A percentile compares a stretch with the other conserved stretches of the same genome.
Conservation (phyloP, 2,797 vertebrate species). For the Scomberomorus guttatus region DNA sequence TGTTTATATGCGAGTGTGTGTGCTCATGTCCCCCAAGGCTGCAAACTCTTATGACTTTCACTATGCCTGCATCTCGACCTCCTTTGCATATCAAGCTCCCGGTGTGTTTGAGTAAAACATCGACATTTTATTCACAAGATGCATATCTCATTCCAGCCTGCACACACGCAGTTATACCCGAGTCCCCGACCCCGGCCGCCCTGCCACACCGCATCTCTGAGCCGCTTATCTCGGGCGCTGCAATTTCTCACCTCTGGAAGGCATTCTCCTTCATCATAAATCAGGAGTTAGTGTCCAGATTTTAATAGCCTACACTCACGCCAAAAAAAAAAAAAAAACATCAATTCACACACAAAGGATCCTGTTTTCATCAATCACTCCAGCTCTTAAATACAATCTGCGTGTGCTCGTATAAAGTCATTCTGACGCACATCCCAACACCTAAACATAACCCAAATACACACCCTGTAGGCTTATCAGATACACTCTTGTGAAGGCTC, state of each 20-base stretch:
- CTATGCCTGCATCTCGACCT: constrained; percentile 43
- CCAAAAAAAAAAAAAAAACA: constrained; percentile 40
- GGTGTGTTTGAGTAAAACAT: constrained; percentile 56
- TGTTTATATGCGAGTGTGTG: constrained; percentile 35
- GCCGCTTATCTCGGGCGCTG: constrained; percentile 65
- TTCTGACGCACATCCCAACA: constrained; percentile 1
- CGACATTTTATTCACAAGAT: constrained; percentile 63
- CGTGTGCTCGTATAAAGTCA: background rate
- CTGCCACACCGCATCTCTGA: constrained; percentile 53
- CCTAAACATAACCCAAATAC: constrained; percentile 9
- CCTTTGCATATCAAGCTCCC: constrained; percentile 66
- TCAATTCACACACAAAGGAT: constrained; percentile 19
- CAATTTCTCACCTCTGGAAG: constrained; percentile 62
- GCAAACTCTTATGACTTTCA: constrained; percentile 63
- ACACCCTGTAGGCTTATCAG: constrained; percentile 25
- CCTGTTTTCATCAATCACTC: background rate
- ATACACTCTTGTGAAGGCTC: constrained; percentile 37
- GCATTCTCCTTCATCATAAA: constrained; percentile 60
- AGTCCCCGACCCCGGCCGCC: constrained; percentile 40
- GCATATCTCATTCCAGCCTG: constrained; percentile 56
- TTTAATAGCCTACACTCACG: constrained; percentile 55
- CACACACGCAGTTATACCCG: constrained; percentile 8
- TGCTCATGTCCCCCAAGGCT: constrained; percentile 43
- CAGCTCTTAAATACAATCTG: background rate
- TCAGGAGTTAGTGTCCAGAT: constrained; percentile 48